A percentile compares a stretch with the other conserved stretches of the same genome.
phyloP scores from a whole-genome alignment of 2,888 invertebrate genomes.

The Microdon myrmicae region DNA sequence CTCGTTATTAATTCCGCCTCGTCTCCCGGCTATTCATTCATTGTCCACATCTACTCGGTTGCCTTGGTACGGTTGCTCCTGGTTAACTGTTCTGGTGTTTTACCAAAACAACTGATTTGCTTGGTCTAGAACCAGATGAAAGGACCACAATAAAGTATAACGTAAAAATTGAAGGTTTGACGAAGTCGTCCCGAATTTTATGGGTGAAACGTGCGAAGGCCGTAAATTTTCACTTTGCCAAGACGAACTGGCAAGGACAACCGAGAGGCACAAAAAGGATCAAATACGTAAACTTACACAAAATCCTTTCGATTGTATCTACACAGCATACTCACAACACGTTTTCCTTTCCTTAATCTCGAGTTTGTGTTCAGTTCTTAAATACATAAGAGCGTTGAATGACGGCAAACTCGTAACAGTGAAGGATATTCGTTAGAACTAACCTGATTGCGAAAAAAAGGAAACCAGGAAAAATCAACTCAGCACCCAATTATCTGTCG shows the following conservation, averaged over 20 bases:
- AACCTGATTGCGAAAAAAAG: neutral
- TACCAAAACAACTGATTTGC: conserved; percentile 20
- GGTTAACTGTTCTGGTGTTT: conserved; percentile 21
- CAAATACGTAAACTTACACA: conserved; percentile 1
- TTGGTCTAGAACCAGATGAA: conserved; percentile 11
- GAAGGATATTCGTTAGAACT: too few species aligned
- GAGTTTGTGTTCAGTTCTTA: conserved; percentile 35
- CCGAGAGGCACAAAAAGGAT: conserved; percentile 6
- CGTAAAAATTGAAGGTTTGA: conserved; percentile 52
- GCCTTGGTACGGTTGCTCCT: neutral
- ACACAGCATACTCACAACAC: conserved; percentile 42
- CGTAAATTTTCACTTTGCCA: conserved; percentile 46
- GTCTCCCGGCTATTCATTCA: neutral
- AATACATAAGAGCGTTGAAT: conserved; percentile 17
- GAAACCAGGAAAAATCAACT: conserved; percentile 12
- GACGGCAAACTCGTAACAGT: too few species aligned
- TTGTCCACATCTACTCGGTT: neutral
- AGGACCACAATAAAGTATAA: conserved; percentile 17
- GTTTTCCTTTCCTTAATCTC: conserved; percentile 31
- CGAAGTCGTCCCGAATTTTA: conserved; percentile 47
- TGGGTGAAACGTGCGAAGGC: conserved; percentile 42
- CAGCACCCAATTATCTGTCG: conserved; percentile 45
- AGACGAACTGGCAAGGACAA: neutral
- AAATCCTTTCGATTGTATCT: conserved; percentile 33
- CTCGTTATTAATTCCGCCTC: neutral